A percentile compares a stretch with the other conserved stretches of the same genome.
Evolutionary conservation across 2,888 invertebrate species (phyloP).

Genomic region (Amiota communis): DNA sequence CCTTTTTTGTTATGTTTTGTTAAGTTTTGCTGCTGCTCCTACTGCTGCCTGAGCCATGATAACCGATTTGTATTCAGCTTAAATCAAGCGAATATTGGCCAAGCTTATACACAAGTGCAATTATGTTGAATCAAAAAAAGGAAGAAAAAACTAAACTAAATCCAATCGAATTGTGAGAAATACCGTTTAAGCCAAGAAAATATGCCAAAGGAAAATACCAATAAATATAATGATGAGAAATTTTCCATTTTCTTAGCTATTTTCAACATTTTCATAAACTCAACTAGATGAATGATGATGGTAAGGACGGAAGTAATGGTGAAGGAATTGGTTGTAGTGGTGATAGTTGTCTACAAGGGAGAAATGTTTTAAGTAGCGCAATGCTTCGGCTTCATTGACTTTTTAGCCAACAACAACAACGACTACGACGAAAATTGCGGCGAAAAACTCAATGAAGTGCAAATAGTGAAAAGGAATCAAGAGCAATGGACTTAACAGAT

Average conservation of each 20-base stretch:
- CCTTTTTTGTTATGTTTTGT: too few species aligned
- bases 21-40: constrained; percentile 6
- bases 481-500: not conserved
- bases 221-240: constrained; percentile 34
- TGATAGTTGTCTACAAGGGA: constrained; percentile 45
- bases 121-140: constrained; percentile 36
- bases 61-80: constrained; percentile 58
- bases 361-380: constrained; percentile 53
- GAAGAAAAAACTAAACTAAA: not conserved
- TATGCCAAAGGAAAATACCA: constrained; percentile 28
- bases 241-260: constrained; percentile 52
- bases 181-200: constrained; percentile 15
- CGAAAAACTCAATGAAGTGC: constrained; percentile 58
- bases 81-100: constrained; percentile 46
- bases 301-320: not conserved
- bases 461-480: constrained; percentile 46
- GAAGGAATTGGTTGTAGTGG: not conserved
- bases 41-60: constrained; percentile 43
- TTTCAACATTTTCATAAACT: constrained; percentile 58
- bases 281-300: constrained; percentile 32
- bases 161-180: constrained; percentile 5
- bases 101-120: constrained; percentile 33
- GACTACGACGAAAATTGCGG: constrained; percentile 28
- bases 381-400: constrained; percentile 44
- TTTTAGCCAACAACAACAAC: constrained; percentile 14